Evolutionary conservation across 2,888 invertebrate genomes (phyloP), one percentile per base, ranked within the genome.

Genomic region (Campoplex nolae): DNA sequence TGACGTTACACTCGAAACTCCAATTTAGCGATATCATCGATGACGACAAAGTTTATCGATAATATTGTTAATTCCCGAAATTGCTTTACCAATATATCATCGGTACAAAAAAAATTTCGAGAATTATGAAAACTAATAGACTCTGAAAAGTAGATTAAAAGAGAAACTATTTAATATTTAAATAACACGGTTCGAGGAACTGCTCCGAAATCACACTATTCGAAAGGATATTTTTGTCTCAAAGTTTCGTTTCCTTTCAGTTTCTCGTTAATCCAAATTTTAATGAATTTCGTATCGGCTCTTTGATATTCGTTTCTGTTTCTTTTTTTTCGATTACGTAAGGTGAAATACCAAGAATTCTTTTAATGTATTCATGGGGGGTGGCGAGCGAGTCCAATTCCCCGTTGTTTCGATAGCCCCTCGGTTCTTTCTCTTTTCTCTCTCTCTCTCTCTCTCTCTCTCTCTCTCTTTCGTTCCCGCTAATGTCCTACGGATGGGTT

Each of bases 311-410:
- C 38, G 32, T 45, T 56, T 18, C 3, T 42, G 42, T 7, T 68
- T 1, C 16, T 56, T 54, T 58, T 28, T 56, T 18, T 2, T 13
- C 76, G 68, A 81, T 83, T 75, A 45, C 75, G 75, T 83, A 83
- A 85, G 23, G 75, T 13, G 45, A 32, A 81, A 84, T 81, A 82
- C 80, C 42, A 8, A 74, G 82, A 86, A 86, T 83, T 75, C 54
- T 80, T 32, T 74, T 56, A 81, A 88, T 85, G 18, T 75, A 88
- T 85, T 73, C 75, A 81, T n/a, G 51, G 42, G 65, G 75, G 75
- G 65, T 68, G 48, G 75, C 48, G 62, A 38, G 70, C 51, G 62
- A 54, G 58, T 38, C 58, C n/a, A 51, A 81, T n/a, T 65, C 67
- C 23, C 48, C 35, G 58, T 48, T 42, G 45, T n/a, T 45, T 23